These are phyloP conservation scores for Caenorhabditis brenneri DNA, from an alignment of 1,140 invertebrate genomes.

Conservation along the genomic window DNA sequence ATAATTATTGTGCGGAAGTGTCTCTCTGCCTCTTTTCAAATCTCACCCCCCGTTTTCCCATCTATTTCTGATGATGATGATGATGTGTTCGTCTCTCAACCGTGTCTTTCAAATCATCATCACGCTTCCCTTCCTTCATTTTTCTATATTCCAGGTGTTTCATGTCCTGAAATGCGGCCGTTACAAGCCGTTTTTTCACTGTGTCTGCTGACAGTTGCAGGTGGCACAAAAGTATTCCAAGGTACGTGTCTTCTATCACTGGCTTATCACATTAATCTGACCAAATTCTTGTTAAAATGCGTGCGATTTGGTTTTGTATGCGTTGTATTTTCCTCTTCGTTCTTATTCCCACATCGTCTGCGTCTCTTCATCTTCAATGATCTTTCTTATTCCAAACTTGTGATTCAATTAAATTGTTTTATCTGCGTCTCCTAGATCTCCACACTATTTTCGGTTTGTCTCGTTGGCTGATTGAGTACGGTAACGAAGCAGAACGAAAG, in stretches of 20 bases:
- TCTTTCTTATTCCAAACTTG: background rate
- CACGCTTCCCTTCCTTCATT: conserved; percentile 15
- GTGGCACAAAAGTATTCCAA: background rate
- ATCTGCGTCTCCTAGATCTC: background rate
- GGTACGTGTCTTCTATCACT: background rate
- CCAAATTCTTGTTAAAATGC: too few species aligned
- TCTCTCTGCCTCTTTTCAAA: background rate
- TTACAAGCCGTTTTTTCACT: background rate
- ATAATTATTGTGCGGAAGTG: conserved; percentile 40
- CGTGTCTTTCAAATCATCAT: conserved; percentile 26
- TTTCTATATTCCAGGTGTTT: background rate
- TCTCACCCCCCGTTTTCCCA: background rate
- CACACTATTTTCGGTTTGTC: background rate
- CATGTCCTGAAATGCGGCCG: conserved; percentile 24
- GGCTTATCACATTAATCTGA: too few species aligned
- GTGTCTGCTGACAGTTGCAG: background rate
- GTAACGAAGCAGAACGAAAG: conserved; percentile 20
- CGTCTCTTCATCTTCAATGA: background rate
- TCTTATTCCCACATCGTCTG: background rate
- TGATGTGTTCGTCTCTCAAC: conserved; percentile 37
- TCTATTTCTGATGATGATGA: conserved; percentile 23
- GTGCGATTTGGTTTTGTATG: background rate
- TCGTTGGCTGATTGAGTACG: conserved; percentile 23
- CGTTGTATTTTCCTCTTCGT: background rate
- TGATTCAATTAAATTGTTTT: conserved; percentile 34